Conservation (phyloP, 2,888 invertebrate species). For the Xanthia icteritia region DNA sequence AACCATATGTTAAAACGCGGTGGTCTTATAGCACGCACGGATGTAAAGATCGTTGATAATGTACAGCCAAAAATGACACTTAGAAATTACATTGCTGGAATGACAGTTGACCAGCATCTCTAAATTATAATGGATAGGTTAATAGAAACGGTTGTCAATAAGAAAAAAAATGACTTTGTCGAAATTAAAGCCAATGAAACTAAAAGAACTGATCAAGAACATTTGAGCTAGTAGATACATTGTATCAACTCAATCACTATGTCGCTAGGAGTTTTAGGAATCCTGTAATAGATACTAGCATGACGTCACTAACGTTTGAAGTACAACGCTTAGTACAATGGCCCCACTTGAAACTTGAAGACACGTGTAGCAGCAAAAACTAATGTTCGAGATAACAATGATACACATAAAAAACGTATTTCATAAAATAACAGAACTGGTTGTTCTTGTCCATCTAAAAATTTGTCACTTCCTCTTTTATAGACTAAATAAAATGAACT, state of each 20-base stretch:
- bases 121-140: background rate
- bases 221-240: background rate
- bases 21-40: conserved; percentile 3
- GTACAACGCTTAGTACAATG: conserved; percentile 33
- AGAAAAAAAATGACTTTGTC: background rate
- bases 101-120: background rate
- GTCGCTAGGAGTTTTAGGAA: conserved; percentile 30
- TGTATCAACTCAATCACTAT: background rate
- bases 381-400: conserved; percentile 33
- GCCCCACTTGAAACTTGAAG: conserved; percentile 22
- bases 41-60: background rate
- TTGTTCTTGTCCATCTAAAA: conserved; percentile 25
- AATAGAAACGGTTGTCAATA: background rate
- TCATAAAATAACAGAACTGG: conserved; percentile 20
- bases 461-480: conserved; percentile 35
- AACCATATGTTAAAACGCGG: conserved; percentile 28
- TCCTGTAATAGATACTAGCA: conserved; percentile 15
- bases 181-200: background rate
- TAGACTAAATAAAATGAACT: conserved; percentile 9
- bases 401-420: conserved; percentile 16
- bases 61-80: background rate
- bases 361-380: conserved; percentile 24
- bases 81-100: background rate
- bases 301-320: conserved; percentile 36
- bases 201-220: background rate